Evolutionary conservation across 2,797 vertebrate species (phyloP), one percentile per base, ranked within the genome.

Genomic region (Oryzias dopingdopingensis): DNA sequence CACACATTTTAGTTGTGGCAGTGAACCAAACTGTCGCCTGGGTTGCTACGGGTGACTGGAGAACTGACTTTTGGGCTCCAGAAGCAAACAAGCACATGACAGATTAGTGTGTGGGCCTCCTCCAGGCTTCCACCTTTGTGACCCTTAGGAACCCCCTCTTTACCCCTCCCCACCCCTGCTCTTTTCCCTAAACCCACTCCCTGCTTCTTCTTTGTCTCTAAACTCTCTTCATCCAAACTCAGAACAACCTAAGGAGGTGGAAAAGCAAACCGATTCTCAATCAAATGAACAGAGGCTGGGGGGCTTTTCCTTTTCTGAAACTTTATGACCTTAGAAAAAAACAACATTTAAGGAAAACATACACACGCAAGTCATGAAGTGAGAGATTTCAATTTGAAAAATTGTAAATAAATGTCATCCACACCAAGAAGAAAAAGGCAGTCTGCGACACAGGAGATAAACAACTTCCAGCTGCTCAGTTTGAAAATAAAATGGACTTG

Each of bases 61-160:
- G 89, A 80, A 77, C 89, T 89, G 86, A 91, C 83, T 88, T 90
- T 89, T 90, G 90, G 86, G 79, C 87, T 92, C 85, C 82, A 42
- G 78, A 89, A 89, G 91, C 91, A 93, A 94, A 92, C 86, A 87
- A 94, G 90, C 90, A 90, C 90, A 92, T 94, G 93, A 94, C 90
- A 92, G 92, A 95, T 94, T 92, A 93, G 86, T 91, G 91, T 86
- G 82, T 90, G 90, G 89, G 91, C 91, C 92, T 92, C 87, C 81
- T 76, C 85, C 87, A 88, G 88, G 89, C 88, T 81, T 90, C 91
- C 93, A 94, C 92, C 91, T 91, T 81, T 51, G 76, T 91, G 94
- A 93, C 92, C 92, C 83, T 82, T 82, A 91, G 92, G 92, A 90
- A 54, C 81, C 76, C 77, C 83, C 78, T 77, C 74, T 78, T 79